Conservation (phyloP, 1,140 invertebrate genomes). For the Lasioglossum albipes region DNA sequence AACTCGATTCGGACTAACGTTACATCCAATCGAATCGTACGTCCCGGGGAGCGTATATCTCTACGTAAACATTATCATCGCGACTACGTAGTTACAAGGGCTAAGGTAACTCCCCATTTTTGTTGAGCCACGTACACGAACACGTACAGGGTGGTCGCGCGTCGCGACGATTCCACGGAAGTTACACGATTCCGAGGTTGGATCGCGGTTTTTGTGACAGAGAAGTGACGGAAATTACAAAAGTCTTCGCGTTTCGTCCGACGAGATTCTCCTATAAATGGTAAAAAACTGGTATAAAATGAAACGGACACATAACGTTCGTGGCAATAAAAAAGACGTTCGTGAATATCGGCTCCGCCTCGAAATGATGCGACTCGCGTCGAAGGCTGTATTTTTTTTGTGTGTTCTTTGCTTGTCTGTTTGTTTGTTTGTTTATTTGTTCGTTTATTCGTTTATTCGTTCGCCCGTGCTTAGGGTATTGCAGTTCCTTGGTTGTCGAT, state of each 20-base stretch:
- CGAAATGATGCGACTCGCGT: conserved; percentile 52
- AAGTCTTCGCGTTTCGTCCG: conserved; percentile 48
- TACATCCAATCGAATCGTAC: conserved; percentile 36
- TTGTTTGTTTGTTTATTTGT: not conserved
- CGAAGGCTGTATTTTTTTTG: conserved; percentile 33
- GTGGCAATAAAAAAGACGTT: conserved; percentile 57
- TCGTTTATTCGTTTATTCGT: not conserved
- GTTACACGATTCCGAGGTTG: conserved; percentile 46
- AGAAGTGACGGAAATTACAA: conserved; percentile 49
- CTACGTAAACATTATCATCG: conserved; percentile 49
- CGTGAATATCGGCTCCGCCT: conserved; percentile 35
- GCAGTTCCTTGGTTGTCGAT: not conserved
- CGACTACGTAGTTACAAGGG: conserved; percentile 50
- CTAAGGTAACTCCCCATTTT: conserved; percentile 42
- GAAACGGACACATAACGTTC: conserved; percentile 53
- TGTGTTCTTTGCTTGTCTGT: not conserved
- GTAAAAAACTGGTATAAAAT: conserved; percentile 62
- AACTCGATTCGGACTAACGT: conserved; percentile 21
- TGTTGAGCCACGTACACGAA: conserved; percentile 60
- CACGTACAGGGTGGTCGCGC: conserved; percentile 49
- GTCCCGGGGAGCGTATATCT: conserved; percentile 25
- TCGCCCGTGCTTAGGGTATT: not conserved
- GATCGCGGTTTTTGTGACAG: conserved; percentile 27
- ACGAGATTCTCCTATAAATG: conserved; percentile 47
- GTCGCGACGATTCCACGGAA: conserved; percentile 49